Conservation (phyloP, 2,888 invertebrate genomes). For the Anoplius nigerrimus region DNA sequence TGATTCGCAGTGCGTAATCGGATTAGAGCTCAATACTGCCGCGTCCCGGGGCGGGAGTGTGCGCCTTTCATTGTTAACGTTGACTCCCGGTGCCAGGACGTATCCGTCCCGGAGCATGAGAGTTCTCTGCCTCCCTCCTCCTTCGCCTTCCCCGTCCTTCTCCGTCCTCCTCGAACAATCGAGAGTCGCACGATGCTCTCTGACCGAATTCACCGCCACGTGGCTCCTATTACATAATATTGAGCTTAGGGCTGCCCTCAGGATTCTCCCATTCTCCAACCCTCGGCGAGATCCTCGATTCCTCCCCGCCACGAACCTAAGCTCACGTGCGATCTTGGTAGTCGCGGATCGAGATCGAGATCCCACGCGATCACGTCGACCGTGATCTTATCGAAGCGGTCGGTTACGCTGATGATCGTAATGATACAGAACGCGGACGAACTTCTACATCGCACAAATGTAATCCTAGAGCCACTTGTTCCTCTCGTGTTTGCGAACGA, state of each 20-base stretch:
- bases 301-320: not conserved
- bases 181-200: constrained; percentile 4
- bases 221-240: constrained; percentile 58
- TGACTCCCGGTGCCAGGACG: constrained; percentile 62
- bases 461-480: too few relatives aligned
- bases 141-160: constrained; percentile 29
- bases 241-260: constrained; percentile 34
- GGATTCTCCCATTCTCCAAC: constrained; percentile 22
- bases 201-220: too few relatives aligned
- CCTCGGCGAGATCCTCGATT: constrained; percentile 3
- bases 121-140: constrained; percentile 3
- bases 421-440: too few relatives aligned
- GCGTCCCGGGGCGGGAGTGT: constrained; percentile 20
- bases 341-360: not conserved
- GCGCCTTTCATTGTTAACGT: constrained; percentile 54
- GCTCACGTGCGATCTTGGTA: too few relatives aligned
- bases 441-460: too few relatives aligned
- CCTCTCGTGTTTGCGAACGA: too few relatives aligned
- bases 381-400: constrained; percentile 10
- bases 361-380: constrained; percentile 21
- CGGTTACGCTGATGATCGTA: too few relatives aligned
- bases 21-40: constrained; percentile 53
- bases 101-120: too few relatives aligned
- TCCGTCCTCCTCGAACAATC: constrained; percentile 1
- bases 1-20: constrained; percentile 61